These are phyloP conservation scores for Strix uralensis DNA, from an alignment of 2,113 vertebrate genomes.

Conservation along the genomic window DNA sequence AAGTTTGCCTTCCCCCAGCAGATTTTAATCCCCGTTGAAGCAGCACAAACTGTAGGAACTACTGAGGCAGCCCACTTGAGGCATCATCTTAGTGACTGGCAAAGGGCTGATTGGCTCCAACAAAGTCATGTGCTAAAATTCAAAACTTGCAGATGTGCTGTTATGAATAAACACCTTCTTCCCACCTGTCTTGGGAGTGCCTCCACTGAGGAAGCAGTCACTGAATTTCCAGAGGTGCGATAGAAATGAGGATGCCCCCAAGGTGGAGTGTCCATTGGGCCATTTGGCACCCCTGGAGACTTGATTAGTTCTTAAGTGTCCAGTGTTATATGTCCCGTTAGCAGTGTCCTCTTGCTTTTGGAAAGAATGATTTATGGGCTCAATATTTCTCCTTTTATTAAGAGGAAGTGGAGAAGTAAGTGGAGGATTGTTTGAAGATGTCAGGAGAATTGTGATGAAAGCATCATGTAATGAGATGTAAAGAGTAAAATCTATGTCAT, in stretches of 20 bases:
- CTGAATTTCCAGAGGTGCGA: background rate
- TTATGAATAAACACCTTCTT: background rate
- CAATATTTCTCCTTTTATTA: conserved; percentile 26
- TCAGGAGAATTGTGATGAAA: conserved; percentile 62
- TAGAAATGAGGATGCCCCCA: background rate
- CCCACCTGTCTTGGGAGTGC: background rate
- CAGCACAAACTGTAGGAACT: background rate
- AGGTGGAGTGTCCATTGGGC: background rate
- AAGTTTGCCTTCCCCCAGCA: background rate
- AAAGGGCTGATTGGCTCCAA: background rate
- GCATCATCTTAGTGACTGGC: background rate
- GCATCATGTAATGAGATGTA: conserved; percentile 57
- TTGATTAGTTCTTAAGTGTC: background rate
- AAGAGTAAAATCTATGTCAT: conserved; percentile 12
- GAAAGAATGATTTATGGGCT: background rate
- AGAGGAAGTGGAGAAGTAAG: background rate
- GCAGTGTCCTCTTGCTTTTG: background rate
- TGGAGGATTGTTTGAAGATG: conserved; percentile 50
- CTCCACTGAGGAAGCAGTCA: background rate
- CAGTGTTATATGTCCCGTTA: background rate
- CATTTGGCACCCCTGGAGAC: background rate
- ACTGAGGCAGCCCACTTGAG: background rate
- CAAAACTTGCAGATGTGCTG: background rate
- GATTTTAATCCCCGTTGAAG: background rate
- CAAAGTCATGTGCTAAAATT: background rate